Conservation (phyloP, 2,888 invertebrate species). For the Platycnemis pennipes region DNA sequence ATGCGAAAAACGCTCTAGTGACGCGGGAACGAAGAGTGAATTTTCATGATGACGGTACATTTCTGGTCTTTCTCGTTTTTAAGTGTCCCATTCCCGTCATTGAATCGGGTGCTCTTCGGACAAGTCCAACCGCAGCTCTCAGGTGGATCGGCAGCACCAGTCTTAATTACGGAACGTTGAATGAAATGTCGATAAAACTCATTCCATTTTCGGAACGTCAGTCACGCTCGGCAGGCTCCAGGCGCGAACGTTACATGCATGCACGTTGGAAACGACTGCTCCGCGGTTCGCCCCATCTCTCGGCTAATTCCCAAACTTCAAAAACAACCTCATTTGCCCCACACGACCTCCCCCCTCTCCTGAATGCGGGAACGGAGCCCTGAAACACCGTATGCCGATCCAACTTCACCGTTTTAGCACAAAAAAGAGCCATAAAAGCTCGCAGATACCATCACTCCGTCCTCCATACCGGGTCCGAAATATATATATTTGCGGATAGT, state of each 20-base stretch:
- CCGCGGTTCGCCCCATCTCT: not conserved
- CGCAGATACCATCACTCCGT: not conserved
- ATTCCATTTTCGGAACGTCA: not conserved
- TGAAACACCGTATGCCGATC: not conserved
- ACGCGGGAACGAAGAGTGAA: no score
- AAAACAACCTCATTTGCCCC: not conserved
- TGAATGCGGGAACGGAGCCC: not conserved
- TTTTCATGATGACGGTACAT: no score
- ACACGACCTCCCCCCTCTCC: not conserved
- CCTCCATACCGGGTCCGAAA: not conserved
- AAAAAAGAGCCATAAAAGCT: not conserved
- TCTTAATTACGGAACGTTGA: constrained; percentile 3
- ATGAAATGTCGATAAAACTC: not conserved
- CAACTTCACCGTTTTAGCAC: not conserved
- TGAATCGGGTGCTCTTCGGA: not conserved
- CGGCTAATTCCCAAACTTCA: not conserved
- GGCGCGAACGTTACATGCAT: not conserved
- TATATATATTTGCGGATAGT: not conserved
- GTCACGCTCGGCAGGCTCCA: not conserved
- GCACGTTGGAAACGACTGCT: not conserved
- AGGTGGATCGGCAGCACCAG: not conserved
- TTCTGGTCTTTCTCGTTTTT: not conserved
- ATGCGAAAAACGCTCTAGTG: no score
- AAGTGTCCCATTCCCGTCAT: not conserved
- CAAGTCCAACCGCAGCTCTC: not conserved